Conservation (phyloP, 2,113 vertebrate genomes). For the Megaptera novaeangliae region DNA sequence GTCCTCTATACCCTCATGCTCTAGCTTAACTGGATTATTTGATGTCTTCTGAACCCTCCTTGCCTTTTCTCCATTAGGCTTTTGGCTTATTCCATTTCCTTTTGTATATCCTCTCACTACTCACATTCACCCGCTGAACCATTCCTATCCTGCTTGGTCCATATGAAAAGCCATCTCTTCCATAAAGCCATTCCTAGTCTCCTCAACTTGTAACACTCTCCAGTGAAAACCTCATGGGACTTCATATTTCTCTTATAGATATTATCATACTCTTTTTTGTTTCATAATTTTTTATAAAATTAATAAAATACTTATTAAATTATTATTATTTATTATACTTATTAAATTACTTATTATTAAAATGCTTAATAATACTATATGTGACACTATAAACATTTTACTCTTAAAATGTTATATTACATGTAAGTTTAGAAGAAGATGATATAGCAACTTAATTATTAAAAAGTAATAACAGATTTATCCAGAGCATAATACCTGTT, state of each 20-base stretch:
- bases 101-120: background rate
- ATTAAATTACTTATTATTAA: no score
- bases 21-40: background rate
- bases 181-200: background rate
- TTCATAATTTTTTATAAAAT: constrained; percentile 14
- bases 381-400: background rate
- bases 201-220: background rate
- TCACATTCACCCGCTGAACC: background rate
- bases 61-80: background rate
- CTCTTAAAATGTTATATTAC: background rate
- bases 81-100: background rate
- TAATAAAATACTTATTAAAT: no score
- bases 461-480: constrained; percentile 25
- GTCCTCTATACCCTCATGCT: background rate
- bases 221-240: background rate
- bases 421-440: background rate
- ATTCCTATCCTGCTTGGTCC: background rate
- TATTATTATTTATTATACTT: no score
- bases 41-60: background rate
- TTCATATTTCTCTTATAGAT: background rate
- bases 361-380: background rate
- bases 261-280: background rate
- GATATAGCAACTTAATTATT: background rate
- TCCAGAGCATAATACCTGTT: constrained; percentile 85
- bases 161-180: constrained; percentile 21